phyloP scores from a whole-genome alignment of 2,113 vertebrate genomes.

The Oreochromis spilurus region DNA sequence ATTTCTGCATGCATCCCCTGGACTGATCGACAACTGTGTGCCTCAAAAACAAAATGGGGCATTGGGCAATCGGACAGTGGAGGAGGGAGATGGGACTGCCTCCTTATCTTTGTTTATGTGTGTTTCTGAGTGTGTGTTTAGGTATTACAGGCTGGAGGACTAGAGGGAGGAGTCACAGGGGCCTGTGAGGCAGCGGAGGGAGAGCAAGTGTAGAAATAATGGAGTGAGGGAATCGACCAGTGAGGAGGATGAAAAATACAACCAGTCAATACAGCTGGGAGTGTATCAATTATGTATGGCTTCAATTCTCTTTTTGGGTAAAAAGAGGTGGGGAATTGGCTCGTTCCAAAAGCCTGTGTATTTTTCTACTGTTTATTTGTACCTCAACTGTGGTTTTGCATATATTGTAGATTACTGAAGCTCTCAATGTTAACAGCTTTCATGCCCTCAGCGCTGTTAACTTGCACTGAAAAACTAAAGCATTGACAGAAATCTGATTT shows the following conservation, averaged over 20 bases:
- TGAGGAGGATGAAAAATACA: constrained; percentile 54
- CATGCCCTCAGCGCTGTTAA: background rate
- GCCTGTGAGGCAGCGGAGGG: background rate
- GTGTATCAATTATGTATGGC: constrained; percentile 73
- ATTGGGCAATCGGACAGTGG: background rate
- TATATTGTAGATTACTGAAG: background rate
- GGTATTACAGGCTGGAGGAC: background rate
- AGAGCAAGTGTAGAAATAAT: constrained; percentile 46
- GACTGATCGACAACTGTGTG: constrained; percentile 1
- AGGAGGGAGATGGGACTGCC: background rate
- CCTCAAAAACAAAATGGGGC: constrained; percentile 29
- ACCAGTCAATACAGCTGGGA: constrained; percentile 61
- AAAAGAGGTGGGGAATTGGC: background rate
- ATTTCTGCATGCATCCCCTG: background rate
- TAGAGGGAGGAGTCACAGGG: constrained; percentile 14
- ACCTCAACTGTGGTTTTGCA: background rate
- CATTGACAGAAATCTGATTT: background rate
- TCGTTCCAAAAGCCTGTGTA: background rate
- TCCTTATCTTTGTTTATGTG: constrained; percentile 11
- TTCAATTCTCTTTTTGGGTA: constrained; percentile 44
- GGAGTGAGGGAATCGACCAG: constrained; percentile 59
- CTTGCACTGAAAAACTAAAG: background rate
- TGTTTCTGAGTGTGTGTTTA: background rate
- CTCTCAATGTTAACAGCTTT: background rate
- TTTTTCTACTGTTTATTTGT: background rate